Evolutionary conservation across 1,140 invertebrate species (phyloP), one percentile per base, ranked within the genome.

Genomic region (Samia ricini): DNA sequence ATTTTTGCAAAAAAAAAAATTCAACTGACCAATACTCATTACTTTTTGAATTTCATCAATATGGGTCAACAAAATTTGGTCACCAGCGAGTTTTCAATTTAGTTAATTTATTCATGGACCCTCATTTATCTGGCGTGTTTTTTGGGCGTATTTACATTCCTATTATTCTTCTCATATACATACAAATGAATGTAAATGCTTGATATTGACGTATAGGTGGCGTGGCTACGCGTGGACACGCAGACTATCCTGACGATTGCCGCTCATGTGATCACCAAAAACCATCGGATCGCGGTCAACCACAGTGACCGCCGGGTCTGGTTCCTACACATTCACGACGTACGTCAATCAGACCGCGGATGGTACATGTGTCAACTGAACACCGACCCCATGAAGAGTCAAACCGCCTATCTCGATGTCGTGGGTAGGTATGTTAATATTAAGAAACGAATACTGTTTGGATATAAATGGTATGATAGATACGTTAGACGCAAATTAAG

Each of bases 281-380:
- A 97, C 83, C 95, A 95, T 77, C 92, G 96, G 55, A 96, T 97
- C 60, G 93, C 92, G 24, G 95, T 97, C 2, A 95, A 95, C 8
- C 95, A 96, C 79, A 96, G 94, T 61, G 96, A 97, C 73, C 93
- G 95, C 69, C 92, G 95, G 42, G 96, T 95, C 0, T 97, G 96
- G 96, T 94, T 95, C 85, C 91, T 97, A 10, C 95, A 97, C 74
- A 95, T 98, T 74, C 92, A 94, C 54, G 95, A 97, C 75, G 95
- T 97, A 0, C 92, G 93, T 15, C 94, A 95, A 81, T 92, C 93
- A 0, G 96, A 97, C 86, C 91, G 94, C 18, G 96, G 96, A 21
- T 96, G 95, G 92, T 96, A 96, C 85, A 97, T 97, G 95, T 97
- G 95, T 83, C 95, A 97, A 90, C 95, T 98, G 66, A 98, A 98